Base-by-base conservation (phyloP, 2,888 invertebrate species). In the Didymodactylos carnosus region DNA sequence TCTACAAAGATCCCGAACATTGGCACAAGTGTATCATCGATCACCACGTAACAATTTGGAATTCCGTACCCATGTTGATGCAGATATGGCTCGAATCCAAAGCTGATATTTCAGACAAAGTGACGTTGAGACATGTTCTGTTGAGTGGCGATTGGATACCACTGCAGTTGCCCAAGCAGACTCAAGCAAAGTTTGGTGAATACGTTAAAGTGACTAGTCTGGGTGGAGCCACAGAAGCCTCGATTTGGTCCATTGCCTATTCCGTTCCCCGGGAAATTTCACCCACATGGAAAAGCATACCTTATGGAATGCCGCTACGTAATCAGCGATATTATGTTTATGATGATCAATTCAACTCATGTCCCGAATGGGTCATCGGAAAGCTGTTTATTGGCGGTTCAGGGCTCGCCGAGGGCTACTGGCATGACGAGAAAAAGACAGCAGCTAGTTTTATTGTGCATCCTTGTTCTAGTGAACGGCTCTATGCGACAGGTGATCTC, bases 61-160 rank as follows among this genome's bases (percentile, higher is more conserved):
- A 71, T 71, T 46, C 29, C 29, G 49, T 71, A 16, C 71, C 71
- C 19, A 71, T 71, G 71, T n/a, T 71, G 35, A 71, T 71, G 49
- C 27, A 71, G 35, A 71, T 71, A 46, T 29, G 29, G 7, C 19
- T 40, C 14, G 71, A 71, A 29, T 27, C 27, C 13, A 1, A 27
- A 19, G 46, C 13, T 11, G 23, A 43, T 7, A 2, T 4, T 14
- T 29, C 19, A 14, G 23, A 23, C 23, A 5, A 6, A 10, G 23
- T 14, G 3, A 27, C 13, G 19, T 27, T 71, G 10, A 8, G 41
- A 46, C 29, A 41, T 29, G 27, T 71, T 43, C 35, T 71, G 19
- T 49, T 71, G 10, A 71, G 71, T 43, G 71, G 71, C 14, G 71
- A 71, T 35, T 49, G 46, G 35, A 71, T 71, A 14, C 49, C 71